Percentiles rank a stretch among this genome's conserved stretches.
Evolutionary conservation across 30 jellyfish, hydroid and myxozoan genomes (phyloP).

Genomic region (Aurelia coerulea): DNA sequence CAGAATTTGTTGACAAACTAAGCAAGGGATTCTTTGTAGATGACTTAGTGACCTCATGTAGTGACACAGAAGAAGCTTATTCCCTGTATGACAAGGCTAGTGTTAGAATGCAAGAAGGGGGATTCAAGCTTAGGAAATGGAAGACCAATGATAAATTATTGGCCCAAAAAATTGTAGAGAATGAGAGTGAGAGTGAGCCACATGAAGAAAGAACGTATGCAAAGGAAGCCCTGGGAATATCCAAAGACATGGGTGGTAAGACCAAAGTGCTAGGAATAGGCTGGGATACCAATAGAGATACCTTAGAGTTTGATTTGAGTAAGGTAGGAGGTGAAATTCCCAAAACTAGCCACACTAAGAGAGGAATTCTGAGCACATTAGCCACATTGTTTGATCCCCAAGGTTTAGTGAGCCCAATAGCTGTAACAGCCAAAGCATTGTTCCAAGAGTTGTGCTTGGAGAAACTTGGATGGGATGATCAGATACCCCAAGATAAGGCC

Average conservation of each 20-base stretch:
- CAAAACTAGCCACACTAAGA: conserved; percentile 28
- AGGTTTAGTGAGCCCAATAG: conserved; percentile 58
- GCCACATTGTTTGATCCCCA: conserved; percentile 60
- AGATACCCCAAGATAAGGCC: conserved; percentile 30
- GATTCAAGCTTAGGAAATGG: conserved; percentile 9
- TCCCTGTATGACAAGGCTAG: conserved; percentile 43
- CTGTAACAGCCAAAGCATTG: conserved; percentile 50
- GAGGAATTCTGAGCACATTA: conserved; percentile 37
- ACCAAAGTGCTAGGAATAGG: conserved; percentile 64
- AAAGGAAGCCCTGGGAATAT: conserved; percentile 49
- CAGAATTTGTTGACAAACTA: conserved; percentile 16
- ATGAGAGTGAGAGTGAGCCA: conserved; percentile 1
- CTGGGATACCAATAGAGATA: conserved; percentile 59
- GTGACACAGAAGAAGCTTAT: conserved; percentile 9
- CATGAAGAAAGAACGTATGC: conserved; percentile 34
- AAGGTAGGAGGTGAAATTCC: not conserved
- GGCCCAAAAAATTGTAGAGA: conserved; percentile 23
- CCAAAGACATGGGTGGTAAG: conserved; percentile 48
- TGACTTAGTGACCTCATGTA: conserved; percentile 37
- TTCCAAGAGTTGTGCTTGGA: conserved; percentile 57
- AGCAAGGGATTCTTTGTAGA: conserved; percentile 25
- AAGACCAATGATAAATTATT: conserved; percentile 30
- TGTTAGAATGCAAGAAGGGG: conserved; percentile 29
- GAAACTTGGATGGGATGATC: conserved; percentile 43
- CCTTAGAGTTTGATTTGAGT: conserved; percentile 41